phyloP scores from a whole-genome alignment of 1,140 invertebrate genomes.

The Idris sp. region DNA sequence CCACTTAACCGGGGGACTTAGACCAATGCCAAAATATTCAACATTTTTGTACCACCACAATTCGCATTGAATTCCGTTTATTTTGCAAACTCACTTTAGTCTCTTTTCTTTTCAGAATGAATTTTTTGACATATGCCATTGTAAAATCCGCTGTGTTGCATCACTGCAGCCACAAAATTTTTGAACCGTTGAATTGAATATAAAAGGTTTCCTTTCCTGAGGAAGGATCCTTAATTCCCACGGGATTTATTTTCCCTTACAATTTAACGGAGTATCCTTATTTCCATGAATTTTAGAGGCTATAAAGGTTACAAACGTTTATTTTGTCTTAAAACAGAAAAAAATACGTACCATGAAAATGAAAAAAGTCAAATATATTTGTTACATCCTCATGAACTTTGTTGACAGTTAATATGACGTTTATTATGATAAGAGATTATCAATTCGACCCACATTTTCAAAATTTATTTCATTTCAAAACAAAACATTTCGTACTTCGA shows the following conservation, averaged over 20 bases:
- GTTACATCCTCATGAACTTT: too few species aligned
- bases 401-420: too few species aligned
- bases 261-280: not conserved
- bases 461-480: too few species aligned
- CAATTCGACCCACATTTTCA: too few species aligned
- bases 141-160: not conserved
- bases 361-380: too few species aligned
- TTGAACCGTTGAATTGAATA: conserved; percentile 22
- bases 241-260: conserved; percentile 13
- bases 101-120: not conserved
- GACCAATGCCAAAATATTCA: conserved; percentile 16
- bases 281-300: not conserved
- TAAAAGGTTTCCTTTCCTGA: conserved; percentile 3
- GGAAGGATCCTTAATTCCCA: conserved; percentile 2
- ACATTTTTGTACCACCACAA: too few species aligned
- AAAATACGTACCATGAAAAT: too few species aligned
- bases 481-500: too few species aligned
- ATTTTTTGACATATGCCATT: conserved; percentile 3
- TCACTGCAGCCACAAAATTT: conserved; percentile 22
- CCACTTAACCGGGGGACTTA: conserved; percentile 10
- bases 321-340: too few species aligned
- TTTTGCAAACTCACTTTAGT: too few species aligned
- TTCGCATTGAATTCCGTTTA: too few species aligned
- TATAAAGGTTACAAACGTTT: not conserved
- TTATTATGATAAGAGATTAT: too few species aligned